These are phyloP conservation scores for Rhinoptilus africanus DNA, from an alignment of 2,113 vertebrate genomes.

Conservation along the genomic window DNA sequence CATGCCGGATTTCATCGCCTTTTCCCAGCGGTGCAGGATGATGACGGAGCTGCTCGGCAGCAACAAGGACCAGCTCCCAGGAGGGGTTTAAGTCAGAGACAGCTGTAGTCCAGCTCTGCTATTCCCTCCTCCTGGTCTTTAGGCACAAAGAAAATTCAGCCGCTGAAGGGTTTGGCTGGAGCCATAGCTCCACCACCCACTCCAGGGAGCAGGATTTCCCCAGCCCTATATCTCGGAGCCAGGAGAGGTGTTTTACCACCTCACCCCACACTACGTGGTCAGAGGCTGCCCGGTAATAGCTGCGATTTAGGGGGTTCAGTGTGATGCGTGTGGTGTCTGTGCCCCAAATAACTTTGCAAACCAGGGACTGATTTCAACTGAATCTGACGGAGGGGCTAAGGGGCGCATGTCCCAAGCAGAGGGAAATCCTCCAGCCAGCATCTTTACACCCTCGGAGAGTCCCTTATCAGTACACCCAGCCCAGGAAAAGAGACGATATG, in stretches of 20 bases:
- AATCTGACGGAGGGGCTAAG: accelerated
- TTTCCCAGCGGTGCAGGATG: accelerated
- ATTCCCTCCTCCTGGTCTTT: background rate
- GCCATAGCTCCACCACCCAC: accelerated
- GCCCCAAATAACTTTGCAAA: background rate
- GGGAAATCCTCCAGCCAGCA: background rate
- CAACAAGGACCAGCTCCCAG: accelerated
- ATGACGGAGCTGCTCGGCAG: background rate
- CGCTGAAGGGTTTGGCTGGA: background rate
- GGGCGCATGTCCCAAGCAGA: background rate
- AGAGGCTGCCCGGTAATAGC: accelerated
- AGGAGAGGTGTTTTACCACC: background rate
- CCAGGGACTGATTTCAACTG: background rate
- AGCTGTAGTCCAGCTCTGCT: accelerated
- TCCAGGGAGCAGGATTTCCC: background rate
- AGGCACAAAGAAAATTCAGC: background rate
- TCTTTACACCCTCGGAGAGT: background rate
- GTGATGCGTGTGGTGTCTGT: accelerated
- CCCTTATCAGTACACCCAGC: background rate
- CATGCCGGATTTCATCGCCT: accelerated
- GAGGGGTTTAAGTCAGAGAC: background rate
- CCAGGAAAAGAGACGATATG: accelerated
- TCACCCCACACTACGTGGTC: accelerated
- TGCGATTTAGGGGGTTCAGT: background rate
- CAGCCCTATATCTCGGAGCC: background rate